Percentiles rank a stretch among this genome's conserved stretches.
These are phyloP conservation scores for Bombus pyrosoma DNA, from an alignment of 1,140 invertebrate species.

Conservation along the genomic window DNA sequence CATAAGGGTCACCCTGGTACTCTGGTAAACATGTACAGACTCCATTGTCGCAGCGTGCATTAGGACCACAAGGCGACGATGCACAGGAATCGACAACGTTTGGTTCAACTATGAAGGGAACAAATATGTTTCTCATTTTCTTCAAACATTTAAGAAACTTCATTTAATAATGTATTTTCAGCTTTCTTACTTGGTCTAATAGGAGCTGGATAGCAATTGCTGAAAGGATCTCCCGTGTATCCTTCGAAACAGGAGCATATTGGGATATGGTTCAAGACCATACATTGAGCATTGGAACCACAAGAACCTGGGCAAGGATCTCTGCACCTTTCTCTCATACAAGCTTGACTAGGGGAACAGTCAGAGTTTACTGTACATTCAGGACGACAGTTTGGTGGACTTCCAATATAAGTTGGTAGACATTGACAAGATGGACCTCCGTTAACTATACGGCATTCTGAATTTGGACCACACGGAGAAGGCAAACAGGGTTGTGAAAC, in stretches of 20 bases:
- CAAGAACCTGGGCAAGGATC: slow-evolving; percentile 92
- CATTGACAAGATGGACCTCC: slow-evolving; percentile 86
- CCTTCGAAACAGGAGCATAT: slow-evolving; percentile 88
- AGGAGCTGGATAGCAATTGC: slow-evolving; percentile 77
- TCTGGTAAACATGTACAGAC: slow-evolving; percentile 89
- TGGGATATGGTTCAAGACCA: slow-evolving; percentile 89
- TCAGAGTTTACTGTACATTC: slow-evolving; percentile 85
- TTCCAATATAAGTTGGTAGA: slow-evolving; percentile 85
- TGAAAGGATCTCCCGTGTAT: slow-evolving; percentile 85
- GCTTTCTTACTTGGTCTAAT: slow-evolving; percentile 16
- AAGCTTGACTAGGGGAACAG: slow-evolving; percentile 81
- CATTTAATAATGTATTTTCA: not conserved
- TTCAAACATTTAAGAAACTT: not conserved
- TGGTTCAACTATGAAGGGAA: not conserved
- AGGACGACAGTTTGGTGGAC: slow-evolving; percentile 86
- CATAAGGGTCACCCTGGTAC: slow-evolving; percentile 83
- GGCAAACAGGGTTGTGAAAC: slow-evolving; percentile 87
- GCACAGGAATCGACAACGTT: not conserved
- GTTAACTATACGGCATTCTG: slow-evolving; percentile 84
- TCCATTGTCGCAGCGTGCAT: slow-evolving; percentile 87
- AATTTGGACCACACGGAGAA: slow-evolving; percentile 89
- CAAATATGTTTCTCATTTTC: not conserved
- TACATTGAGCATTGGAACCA: slow-evolving; percentile 87
- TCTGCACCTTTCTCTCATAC: slow-evolving; percentile 81
- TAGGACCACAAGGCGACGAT: slow-evolving; percentile 83